Evolutionary conservation across 2,888 invertebrate species (phyloP), one percentile per base, ranked within the genome.

Genomic region (Poecilobothrus nobilitatus): DNA sequence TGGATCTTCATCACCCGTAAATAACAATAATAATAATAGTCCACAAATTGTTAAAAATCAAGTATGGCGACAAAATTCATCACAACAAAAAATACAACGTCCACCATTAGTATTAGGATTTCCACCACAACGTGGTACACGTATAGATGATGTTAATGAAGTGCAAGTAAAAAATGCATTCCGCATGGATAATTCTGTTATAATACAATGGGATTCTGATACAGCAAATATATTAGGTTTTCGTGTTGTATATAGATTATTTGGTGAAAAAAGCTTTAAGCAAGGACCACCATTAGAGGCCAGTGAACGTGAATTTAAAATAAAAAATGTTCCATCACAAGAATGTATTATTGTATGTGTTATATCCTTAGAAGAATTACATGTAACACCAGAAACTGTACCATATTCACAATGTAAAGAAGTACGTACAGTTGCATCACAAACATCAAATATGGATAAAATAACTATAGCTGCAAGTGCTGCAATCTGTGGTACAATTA

Each of bases 291-390:
- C 94, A 1, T 82, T 95, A 70, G 94, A 94, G 81, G 89, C 93
- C 22, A 92, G 92, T 76, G 94, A 94, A 82, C 84, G 94, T 75
- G 94, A 95, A 81, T 95, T 95, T 78, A 94, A 92, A 82, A 94
- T 95, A 71, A 94, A 94, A 83, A 95, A 94, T 77, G 93, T 95
- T 71, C 95, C 95, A 65, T 88, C 91, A 12, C 93, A 94, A 89
- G 95, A 95, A 84, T 95, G 95, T 80, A 91, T 95, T 73, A 90
- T 95, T 72, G 95, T 95, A 72, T 95, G 95, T 83, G 95, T 95
- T 70, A 91, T 95, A 74, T 94, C 94, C 68, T 83, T 94, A 74
- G 94, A 94, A 82, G 94, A 94, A 80, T 88, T 91, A 70, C 90
- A 91, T 81, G 89, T 93, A n/a, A 91, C 91, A 69, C 93, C 94